These are phyloP conservation scores for Odontocolon sp. DNA, from an alignment of 2,888 invertebrate species.

Conservation along the genomic window DNA sequence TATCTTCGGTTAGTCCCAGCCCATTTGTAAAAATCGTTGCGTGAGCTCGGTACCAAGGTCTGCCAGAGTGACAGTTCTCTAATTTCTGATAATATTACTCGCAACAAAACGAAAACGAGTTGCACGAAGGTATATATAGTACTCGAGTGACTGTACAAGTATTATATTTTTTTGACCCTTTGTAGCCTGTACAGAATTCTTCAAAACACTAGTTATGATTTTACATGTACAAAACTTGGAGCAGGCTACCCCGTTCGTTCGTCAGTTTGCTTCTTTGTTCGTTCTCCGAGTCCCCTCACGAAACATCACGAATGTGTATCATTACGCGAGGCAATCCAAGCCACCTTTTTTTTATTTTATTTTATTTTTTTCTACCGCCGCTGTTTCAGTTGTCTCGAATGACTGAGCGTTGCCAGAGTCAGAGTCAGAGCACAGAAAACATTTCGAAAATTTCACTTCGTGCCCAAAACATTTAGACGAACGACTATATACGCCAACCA, in stretches of 20 bases:
- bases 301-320: slow-evolving; percentile 39
- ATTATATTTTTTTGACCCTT: no score
- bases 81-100: no score
- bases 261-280: no score
- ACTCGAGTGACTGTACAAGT: no score
- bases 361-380: slow-evolving; percentile 26
- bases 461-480: slow-evolving; percentile 70
- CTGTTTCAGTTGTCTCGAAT: slow-evolving; percentile 2
- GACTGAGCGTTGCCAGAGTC: neutral
- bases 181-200: no score
- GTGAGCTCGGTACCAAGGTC: no score
- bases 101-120: no score
- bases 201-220: slow-evolving; percentile 12
- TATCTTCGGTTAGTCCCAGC: no score
- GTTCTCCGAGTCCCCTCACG: slow-evolving; percentile 7
- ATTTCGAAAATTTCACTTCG: slow-evolving; percentile 70
- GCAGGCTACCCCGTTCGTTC: neutral
- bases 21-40: no score
- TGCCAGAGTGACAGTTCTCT: no score
- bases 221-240: neutral
- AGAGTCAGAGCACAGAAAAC: slow-evolving; percentile 9
- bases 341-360: no score
- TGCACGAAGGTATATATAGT: no score
- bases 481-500: slow-evolving; percentile 8
- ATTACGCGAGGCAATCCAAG: slow-evolving; percentile 17